phyloP scores from a whole-genome alignment of 2,888 invertebrate genomes.

The Cheiracanthium punctorium region DNA sequence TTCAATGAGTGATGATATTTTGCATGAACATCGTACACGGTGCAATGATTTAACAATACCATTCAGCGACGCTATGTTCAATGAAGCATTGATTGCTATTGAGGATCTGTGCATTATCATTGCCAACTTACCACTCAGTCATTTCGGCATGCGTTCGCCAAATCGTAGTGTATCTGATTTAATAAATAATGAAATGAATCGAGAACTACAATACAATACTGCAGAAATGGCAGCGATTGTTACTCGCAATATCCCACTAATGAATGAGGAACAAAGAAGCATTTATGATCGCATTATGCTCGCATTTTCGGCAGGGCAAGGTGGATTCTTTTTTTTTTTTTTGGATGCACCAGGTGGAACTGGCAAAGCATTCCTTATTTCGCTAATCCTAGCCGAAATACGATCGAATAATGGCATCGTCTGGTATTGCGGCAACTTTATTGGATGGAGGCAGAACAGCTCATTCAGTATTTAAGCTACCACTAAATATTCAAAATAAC shows the following conservation, averaged over 20 bases:
- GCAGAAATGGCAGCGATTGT: constrained; percentile 24
- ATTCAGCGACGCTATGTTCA: constrained; percentile 19
- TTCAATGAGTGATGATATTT: constrained; percentile 32
- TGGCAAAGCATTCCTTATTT: no score
- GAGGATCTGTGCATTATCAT: constrained; percentile 22
- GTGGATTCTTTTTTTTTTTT: constrained; percentile 72
- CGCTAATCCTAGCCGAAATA: no score
- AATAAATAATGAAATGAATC: not conserved
- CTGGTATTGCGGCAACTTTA: no score
- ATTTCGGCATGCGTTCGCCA: not conserved
- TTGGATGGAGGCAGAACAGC: no score
- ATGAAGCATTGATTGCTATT: constrained; percentile 35
- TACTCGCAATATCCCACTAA: constrained; percentile 21
- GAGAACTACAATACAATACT: constrained; percentile 9
- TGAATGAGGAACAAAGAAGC: constrained; percentile 10
- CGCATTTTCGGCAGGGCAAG: not conserved
- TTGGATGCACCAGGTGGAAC: no score
- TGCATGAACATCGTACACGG: constrained; percentile 39
- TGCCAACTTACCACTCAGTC: not conserved
- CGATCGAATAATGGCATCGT: no score
- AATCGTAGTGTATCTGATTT: not conserved
- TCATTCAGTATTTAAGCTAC: no score
- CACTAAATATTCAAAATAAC: no score
- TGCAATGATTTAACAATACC: constrained; percentile 32
- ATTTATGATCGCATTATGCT: not conserved